Percentiles rank a stretch among this genome's conserved stretches.
Conservation (phyloP, 2,113 vertebrate genomes). For the Notothenia rossii region DNA sequence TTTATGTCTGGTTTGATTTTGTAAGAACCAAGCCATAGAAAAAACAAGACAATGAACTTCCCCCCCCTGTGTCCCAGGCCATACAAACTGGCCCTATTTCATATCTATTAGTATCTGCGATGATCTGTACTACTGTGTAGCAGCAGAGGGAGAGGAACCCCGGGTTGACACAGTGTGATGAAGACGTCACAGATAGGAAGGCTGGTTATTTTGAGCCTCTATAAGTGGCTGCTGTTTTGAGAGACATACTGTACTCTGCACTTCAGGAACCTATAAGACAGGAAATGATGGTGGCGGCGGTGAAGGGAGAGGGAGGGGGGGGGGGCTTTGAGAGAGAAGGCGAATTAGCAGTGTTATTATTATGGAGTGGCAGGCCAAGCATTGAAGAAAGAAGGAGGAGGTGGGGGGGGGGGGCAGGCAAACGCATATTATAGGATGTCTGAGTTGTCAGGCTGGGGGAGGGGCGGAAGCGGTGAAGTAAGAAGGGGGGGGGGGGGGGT, state of each 20-base stretch:
- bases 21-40: not conserved
- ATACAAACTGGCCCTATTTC: not conserved
- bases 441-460: conserved; percentile 80
- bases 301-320: not conserved
- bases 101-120: conserved; percentile 6
- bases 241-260: conserved; percentile 57
- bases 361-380: conserved; percentile 72
- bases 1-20: not conserved
- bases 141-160: conserved; percentile 37
- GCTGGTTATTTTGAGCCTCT: conserved; percentile 50
- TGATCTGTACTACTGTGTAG: conserved; percentile 11
- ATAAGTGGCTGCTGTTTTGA: conserved; percentile 52
- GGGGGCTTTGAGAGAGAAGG: not conserved
- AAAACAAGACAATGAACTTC: not conserved
- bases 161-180: conserved; percentile 28
- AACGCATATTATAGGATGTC: conserved; percentile 83
- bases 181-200: conserved; percentile 57
- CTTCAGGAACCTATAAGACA: conserved; percentile 68
- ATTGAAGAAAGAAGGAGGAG: conserved; percentile 52
- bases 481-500: conserved; percentile 34
- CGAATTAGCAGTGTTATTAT: conserved; percentile 78
- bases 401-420: conserved; percentile 44
- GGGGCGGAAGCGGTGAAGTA: conserved; percentile 53
- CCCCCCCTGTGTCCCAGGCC: not conserved
- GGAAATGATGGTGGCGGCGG: conserved; percentile 63